Percentiles rank a stretch among this genome's conserved stretches.
phyloP scores from a whole-genome alignment of 2,797 vertebrate genomes.

The Micrastur ruficollis region DNA sequence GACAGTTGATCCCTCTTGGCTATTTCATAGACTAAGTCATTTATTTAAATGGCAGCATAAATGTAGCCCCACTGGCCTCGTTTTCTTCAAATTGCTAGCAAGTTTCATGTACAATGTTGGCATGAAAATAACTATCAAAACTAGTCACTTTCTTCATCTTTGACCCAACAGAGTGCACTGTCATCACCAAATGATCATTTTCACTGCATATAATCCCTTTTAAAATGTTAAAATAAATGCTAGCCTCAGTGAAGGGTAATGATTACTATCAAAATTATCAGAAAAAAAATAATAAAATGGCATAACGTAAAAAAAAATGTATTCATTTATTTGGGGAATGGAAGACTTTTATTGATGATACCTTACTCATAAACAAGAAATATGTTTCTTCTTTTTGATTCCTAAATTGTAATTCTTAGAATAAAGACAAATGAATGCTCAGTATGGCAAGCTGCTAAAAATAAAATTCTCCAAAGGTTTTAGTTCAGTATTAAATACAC shows the following conservation, averaged over 20 bases:
- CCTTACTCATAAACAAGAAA: neutral
- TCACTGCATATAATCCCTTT: constrained; percentile 50
- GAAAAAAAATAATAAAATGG: neutral
- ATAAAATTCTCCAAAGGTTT: constrained; percentile 2
- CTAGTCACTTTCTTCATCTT: constrained; percentile 57
- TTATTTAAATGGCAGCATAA: constrained; percentile 40
- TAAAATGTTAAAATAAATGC: constrained; percentile 45
- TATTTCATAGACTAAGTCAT: constrained; percentile 47
- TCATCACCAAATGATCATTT: constrained; percentile 55
- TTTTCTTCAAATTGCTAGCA: constrained; percentile 49
- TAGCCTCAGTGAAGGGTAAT: constrained; percentile 28
- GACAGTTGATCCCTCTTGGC: constrained; percentile 6
- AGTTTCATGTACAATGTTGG: constrained; percentile 43
- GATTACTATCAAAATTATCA: constrained; percentile 18
- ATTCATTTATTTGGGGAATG: neutral
- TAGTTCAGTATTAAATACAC: constrained; percentile 2
- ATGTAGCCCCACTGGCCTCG: neutral
- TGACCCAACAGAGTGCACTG: constrained; percentile 14
- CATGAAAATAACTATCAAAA: constrained; percentile 57
- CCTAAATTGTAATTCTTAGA: neutral
- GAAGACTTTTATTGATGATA: neutral
- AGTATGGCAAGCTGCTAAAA: neutral
- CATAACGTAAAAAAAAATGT: neutral
- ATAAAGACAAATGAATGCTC: neutral
- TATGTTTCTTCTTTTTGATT: neutral